These are phyloP conservation scores for Rhynchotus rufescens DNA, from an alignment of 2,797 vertebrate species.

Conservation along the genomic window DNA sequence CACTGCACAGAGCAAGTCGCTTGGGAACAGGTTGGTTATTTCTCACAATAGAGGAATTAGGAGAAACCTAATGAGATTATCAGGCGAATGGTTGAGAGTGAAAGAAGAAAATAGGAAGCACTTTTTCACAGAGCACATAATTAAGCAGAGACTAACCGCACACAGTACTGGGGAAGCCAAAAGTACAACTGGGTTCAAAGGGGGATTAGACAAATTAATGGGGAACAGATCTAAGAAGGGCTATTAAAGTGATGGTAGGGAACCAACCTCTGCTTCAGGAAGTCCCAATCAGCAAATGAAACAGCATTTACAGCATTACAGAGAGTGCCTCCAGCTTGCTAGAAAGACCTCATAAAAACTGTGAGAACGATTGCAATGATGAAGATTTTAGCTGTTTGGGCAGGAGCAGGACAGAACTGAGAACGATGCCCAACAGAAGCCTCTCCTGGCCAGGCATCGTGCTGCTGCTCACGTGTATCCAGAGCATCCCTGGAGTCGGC, in stretches of 20 bases:
- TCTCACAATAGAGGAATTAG: conserved; percentile 7
- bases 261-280: neutral
- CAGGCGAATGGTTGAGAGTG: neutral
- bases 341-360: neutral
- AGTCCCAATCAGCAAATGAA: conserved; percentile 50
- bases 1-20: neutral
- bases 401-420: conserved; percentile 2
- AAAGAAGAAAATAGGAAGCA: conserved; percentile 17
- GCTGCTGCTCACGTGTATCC: neutral
- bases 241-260: conserved; percentile 1
- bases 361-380: neutral
- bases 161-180: neutral
- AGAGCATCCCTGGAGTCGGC: neutral
- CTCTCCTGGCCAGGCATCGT: too few relatives aligned
- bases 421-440: neutral
- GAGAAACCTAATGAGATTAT: conserved; percentile 2
- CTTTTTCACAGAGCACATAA: conserved; percentile 37
- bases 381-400: neutral
- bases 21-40: neutral
- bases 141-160: conserved; percentile 5
- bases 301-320: neutral
- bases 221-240: conserved; percentile 19
- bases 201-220: conserved; percentile 38
- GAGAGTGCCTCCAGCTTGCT: neutral
- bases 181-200: conserved; percentile 14